phyloP scores from a whole-genome alignment of 2,113 vertebrate genomes.

The Mastomys natalensis region DNA sequence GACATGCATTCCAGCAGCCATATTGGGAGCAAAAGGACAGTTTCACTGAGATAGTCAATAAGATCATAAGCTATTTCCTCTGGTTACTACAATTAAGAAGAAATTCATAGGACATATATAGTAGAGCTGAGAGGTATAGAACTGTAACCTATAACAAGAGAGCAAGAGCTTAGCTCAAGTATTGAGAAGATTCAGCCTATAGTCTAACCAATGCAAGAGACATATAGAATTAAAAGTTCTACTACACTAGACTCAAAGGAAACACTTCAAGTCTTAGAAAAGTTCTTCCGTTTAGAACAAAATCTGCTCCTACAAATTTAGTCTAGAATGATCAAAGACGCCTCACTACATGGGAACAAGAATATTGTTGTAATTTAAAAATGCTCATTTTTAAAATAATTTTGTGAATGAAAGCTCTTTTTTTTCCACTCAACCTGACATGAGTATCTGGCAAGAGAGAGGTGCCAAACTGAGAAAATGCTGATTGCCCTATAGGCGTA shows the following conservation, averaged over 20 bases:
- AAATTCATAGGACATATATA: background rate
- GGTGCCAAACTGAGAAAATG: background rate
- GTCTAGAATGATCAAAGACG: background rate
- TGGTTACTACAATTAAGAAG: background rate
- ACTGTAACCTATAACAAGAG: background rate
- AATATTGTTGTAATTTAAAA: background rate
- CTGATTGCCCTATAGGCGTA: background rate
- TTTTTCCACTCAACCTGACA: background rate
- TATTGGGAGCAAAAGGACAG: background rate
- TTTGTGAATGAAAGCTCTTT: background rate
- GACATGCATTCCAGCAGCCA: background rate
- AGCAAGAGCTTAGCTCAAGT: background rate
- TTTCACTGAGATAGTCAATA: background rate
- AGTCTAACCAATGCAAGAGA: background rate
- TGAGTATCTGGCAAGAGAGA: background rate
- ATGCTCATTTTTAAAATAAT: background rate
- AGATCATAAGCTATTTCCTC: no score
- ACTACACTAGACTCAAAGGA: background rate
- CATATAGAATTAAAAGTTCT: background rate
- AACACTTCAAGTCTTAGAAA: background rate
- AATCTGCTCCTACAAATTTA: background rate
- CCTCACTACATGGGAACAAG: background rate
- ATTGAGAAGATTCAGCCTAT: background rate
- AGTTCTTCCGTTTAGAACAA: background rate
- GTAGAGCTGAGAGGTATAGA: background rate